Conservation (phyloP, 2,888 invertebrate genomes). For the Polydrusus tereticollis region DNA sequence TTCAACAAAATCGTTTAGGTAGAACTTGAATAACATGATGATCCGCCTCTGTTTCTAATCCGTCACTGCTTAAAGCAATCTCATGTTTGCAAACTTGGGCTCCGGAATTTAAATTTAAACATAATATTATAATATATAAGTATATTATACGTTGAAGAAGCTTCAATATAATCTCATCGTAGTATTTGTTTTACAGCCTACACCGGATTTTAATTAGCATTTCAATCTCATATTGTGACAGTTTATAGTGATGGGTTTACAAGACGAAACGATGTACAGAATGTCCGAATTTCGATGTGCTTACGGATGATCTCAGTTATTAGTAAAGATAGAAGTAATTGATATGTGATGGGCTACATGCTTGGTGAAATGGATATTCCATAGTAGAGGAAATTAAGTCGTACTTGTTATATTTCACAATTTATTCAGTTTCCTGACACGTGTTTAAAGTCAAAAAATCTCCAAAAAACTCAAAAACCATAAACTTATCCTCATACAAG, state of each 20-base stretch:
- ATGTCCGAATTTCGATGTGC: neutral
- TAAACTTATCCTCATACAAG: too few species aligned
- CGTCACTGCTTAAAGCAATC: neutral
- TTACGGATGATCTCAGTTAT: too few species aligned
- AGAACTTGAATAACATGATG: too few species aligned
- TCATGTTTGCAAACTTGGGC: neutral
- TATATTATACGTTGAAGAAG: neutral
- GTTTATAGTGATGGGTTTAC: neutral
- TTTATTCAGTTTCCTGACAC: too few species aligned
- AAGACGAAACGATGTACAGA: neutral
- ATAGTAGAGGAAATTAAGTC: too few species aligned
- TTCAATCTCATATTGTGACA: neutral
- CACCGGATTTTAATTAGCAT: conserved; percentile 1
- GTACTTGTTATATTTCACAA: too few species aligned
- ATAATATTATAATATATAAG: conserved; percentile 10
- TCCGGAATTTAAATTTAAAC: conserved; percentile 13
- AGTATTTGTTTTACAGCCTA: neutral
- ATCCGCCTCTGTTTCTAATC: neutral
- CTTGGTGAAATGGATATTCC: too few species aligned
- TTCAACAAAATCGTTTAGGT: too few species aligned
- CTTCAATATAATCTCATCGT: neutral
- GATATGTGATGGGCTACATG: too few species aligned
- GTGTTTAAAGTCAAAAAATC: too few species aligned
- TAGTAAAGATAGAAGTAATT: too few species aligned
- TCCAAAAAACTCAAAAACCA: too few species aligned